Conservation (phyloP, 2,888 invertebrate genomes). For the Bhutanitis thaidina region DNA sequence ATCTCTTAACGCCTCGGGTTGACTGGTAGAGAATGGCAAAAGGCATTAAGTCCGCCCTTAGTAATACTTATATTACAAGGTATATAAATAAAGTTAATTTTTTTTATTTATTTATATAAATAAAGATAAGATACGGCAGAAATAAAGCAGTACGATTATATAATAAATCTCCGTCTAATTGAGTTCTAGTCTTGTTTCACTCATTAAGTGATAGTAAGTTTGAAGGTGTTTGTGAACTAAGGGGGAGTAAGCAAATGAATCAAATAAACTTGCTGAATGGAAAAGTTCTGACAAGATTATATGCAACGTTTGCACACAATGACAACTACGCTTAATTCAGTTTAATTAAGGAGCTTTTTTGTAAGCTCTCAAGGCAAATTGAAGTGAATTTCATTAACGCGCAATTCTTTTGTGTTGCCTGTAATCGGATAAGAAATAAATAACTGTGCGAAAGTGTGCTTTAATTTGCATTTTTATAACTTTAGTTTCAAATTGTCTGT, state of each 20-base stretch:
- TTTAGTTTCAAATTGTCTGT: background rate
- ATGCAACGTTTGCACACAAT: conserved; percentile 15
- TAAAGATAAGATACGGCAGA: no score
- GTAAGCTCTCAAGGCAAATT: conserved; percentile 31
- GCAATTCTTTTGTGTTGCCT: conserved; percentile 36
- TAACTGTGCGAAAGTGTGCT: conserved; percentile 1
- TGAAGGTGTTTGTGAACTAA: background rate
- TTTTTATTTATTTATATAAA: no score
- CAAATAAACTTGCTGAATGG: conserved; percentile 10
- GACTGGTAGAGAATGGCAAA: no score
- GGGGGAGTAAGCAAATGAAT: background rate
- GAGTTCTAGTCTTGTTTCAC: no score
- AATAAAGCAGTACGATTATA: no score
- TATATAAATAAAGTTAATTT: no score
- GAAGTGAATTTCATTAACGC: conserved; percentile 55
- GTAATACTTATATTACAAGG: no score
- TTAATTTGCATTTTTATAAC: background rate
- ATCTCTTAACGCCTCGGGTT: no score
- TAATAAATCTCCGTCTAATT: no score
- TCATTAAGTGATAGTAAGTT: background rate
- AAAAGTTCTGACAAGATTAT: conserved; percentile 1
- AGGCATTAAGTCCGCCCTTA: no score
- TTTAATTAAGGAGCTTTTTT: conserved; percentile 56
- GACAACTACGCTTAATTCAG: conserved; percentile 29
- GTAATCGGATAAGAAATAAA: conserved; percentile 21